Evolutionary conservation across 2,113 vertebrate species (phyloP), one percentile per base, ranked within the genome.

Genomic region (Myodes glareolus): DNA sequence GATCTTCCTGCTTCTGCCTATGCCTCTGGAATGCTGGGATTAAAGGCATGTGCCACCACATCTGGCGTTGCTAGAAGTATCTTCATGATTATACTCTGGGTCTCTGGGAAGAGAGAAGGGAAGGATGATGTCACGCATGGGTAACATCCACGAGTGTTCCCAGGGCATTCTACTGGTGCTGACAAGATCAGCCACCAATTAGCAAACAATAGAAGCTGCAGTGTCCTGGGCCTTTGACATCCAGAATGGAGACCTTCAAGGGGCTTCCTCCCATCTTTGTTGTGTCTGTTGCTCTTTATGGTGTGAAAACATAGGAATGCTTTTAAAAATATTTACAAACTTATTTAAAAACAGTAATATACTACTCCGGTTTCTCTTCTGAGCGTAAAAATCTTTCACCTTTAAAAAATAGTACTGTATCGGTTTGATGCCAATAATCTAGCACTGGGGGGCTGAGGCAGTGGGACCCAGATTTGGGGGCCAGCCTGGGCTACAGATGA

Each of bases 321-420:
- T 91, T 78, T 47, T 42, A 39, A 96, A 96, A 91, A 72, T 92
- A 73, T 72, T 70, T 88, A 84, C 72, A 85, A 92, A 92, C 19
- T 73, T 21, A 73, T 23, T 94, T 76, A 65, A 94, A 96, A 76
- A 42, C 2, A 47, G 33, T 31, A 92, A 85, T 63, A 88, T 25
- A 68, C 36, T 5, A 63, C 58, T 36, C 61, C 47, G n/a, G 61
- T 86, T 67, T 67, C 84, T 33, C 45, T 87, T 68, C 84, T 47
- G 63, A 87, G 31, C 36, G 85, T 88, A n/a, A n/a, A 88, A 27
- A 9, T n/a, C 85, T 52, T 88, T 52, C 33, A 50, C 42, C 42
- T 68, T n/a, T 94, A 70, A 67, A 94, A 95, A 89, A 67, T 1
- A 65, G 39, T 27, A 88, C 87, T 50, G 86, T 39, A 12, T 50